Conservation (phyloP, 1,140 invertebrate genomes). For the Hyles vespertilio region DNA sequence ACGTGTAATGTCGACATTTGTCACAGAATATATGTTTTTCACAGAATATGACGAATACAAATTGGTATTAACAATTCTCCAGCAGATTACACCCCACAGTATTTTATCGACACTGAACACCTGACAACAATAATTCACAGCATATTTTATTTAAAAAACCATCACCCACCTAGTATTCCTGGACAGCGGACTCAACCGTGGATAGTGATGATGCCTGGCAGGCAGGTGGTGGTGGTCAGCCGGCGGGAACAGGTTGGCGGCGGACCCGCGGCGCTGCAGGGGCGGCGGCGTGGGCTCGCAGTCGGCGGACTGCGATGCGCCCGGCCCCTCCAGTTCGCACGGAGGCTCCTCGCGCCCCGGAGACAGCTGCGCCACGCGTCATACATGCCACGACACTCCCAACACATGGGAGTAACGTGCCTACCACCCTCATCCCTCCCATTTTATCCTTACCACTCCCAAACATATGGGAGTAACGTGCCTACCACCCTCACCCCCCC, state of each 20-base stretch:
- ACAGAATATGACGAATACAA: too few species aligned
- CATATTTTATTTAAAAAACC: background rate
- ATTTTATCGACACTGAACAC: too few species aligned
- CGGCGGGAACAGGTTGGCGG: slow-evolving; percentile 91
- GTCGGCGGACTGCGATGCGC: slow-evolving; percentile 92
- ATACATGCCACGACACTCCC: slow-evolving; percentile 4
- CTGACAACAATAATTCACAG: too few species aligned
- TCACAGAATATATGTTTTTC: too few species aligned
- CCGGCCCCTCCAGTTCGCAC: slow-evolving; percentile 84
- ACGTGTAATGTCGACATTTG: too few species aligned
- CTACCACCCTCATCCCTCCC: background rate
- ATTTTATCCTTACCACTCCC: background rate
- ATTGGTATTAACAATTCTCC: too few species aligned
- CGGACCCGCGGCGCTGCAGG: slow-evolving; percentile 91
- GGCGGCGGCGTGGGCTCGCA: slow-evolving; percentile 94
- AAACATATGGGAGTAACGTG: background rate
- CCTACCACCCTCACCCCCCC: background rate
- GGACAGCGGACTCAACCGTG: slow-evolving; percentile 85
- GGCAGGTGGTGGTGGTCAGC: slow-evolving; percentile 57
- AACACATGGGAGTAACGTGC: background rate
- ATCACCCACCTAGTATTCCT: slow-evolving; percentile 76
- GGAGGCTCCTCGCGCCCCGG: slow-evolving; percentile 86
- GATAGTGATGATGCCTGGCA: slow-evolving; percentile 76
- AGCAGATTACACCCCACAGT: too few species aligned
- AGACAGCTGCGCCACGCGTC: slow-evolving; percentile 78